Base-by-base conservation (phyloP, 2,113 vertebrate genomes). In the Cyanocitta stelleri region DNA sequence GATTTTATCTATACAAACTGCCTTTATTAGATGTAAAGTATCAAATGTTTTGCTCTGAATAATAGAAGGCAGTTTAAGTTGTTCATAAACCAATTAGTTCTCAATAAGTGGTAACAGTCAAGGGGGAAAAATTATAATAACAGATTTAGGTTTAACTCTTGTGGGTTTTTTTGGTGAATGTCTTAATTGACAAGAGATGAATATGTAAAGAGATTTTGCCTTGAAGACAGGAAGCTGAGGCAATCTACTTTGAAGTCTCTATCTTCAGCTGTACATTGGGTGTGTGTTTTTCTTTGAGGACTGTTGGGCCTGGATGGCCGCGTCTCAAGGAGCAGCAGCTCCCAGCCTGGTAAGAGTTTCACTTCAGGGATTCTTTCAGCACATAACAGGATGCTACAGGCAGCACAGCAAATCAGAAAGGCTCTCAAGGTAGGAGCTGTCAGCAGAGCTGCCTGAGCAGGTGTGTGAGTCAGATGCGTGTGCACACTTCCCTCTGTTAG, bases 271-370 rank as follows among this genome's bases (percentile, higher is more conserved):
- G 7, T 16, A 30, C 23, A 15, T 29, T 10, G 15, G n/a, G 9
- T 1, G 7, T 30, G 9, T 9, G 9, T 43, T 49, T 54, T 43
- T 7, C 14, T 35, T 24, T 11, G 56, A 56, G 61, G 9, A 5
- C 20, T 10, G 22, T 33, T 0, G 0, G 16, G 15, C 39, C 23
- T 11, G 32, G 30, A 21, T 7, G 48, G 26, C 21, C 13, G 2
- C 0, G 0, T 43, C 64, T 37, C 26, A 12, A 21, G 46, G 10
- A 51, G 56, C 51, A 48, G 52, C 32, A 51, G 24, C n/a, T 54
- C 51, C 16, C 27, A 10, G 16, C 39, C 21, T 3, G 7, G 9
- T 1, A 4, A 19, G 11, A 1, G 0, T 48, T 84, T 89, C 33
- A 16, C 43, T 35, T 64, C 19, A 30, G n/a, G 27, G 33, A 2